Percentiles rank a stretch among this genome's conserved stretches.
Conservation (phyloP, 2,797 vertebrate genomes). For the Macrochelys suwanniensis region DNA sequence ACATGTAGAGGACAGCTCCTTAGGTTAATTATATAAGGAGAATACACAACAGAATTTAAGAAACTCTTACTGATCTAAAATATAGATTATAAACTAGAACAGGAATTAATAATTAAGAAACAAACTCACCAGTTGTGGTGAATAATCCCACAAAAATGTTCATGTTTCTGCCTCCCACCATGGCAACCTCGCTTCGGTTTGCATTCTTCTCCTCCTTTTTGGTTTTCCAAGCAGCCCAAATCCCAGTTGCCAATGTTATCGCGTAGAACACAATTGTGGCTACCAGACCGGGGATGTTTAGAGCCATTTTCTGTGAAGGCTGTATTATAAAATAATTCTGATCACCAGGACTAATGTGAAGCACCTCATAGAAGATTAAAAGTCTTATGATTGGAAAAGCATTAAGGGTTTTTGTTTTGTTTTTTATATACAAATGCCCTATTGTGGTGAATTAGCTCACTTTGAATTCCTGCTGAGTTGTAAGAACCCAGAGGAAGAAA, state of each 20-base stretch:
- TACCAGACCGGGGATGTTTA: constrained; percentile 60
- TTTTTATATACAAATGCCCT: background rate
- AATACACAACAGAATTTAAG: background rate
- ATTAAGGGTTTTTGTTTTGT: background rate
- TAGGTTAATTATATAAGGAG: background rate
- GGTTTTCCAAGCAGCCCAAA: constrained; percentile 77
- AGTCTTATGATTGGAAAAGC: background rate
- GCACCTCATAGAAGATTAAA: background rate
- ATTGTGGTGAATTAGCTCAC: background rate
- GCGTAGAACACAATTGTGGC: constrained; percentile 68
- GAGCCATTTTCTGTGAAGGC: constrained; percentile 53
- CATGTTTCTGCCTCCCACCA: constrained; percentile 75
- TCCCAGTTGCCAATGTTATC: constrained; percentile 67
- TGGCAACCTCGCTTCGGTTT: constrained; percentile 72
- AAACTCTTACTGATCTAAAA: background rate
- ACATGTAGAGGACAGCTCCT: background rate
- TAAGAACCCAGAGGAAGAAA: background rate
- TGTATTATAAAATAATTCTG: background rate
- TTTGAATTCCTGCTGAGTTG: background rate
- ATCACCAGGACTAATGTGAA: background rate
- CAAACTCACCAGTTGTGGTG: constrained; percentile 72
- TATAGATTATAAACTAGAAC: background rate
- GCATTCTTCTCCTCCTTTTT: constrained; percentile 60
- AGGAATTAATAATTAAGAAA: background rate
- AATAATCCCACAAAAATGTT: constrained; percentile 77